phyloP scores from a whole-genome alignment of 37 sponge, comb jelly and placozoan species.

The Amphimedon queenslandica region DNA sequence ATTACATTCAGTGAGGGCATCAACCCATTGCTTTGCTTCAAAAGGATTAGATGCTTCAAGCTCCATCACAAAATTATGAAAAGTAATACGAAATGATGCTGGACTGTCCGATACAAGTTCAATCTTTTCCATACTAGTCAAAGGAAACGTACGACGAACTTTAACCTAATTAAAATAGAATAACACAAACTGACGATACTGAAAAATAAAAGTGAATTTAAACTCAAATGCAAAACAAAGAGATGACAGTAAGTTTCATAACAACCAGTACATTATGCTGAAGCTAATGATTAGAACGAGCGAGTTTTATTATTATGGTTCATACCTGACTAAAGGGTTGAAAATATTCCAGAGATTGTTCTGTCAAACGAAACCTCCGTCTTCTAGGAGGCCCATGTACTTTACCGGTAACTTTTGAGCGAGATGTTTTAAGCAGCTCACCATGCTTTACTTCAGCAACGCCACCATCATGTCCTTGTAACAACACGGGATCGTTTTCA shows the following conservation, averaged over 20 bases:
- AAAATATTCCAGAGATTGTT: conserved; percentile 45
- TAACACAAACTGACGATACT: too few relatives aligned
- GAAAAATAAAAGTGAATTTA: too few relatives aligned
- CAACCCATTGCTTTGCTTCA: conserved; percentile 50
- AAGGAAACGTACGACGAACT: conserved; percentile 40
- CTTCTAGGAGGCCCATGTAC: conserved; percentile 22
- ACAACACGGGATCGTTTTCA: too few relatives aligned
- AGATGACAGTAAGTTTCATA: too few relatives aligned
- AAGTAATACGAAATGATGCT: background rate
- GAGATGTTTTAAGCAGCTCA: conserved; percentile 31
- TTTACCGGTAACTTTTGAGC: background rate
- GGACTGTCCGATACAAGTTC: conserved; percentile 17
- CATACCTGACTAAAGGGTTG: conserved; percentile 52
- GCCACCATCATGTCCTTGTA: too few relatives aligned
- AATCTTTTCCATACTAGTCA: conserved; percentile 43
- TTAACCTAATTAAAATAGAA: conserved; percentile 45
- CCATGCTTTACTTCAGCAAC: conserved; percentile 20
- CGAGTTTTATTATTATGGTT: too few relatives aligned
- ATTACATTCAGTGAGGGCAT: conserved; percentile 26
- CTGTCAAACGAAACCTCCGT: conserved; percentile 39
- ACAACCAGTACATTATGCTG: background rate
- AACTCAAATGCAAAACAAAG: too few relatives aligned
- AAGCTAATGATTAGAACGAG: too few relatives aligned
- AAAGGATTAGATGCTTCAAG: conserved; percentile 20
- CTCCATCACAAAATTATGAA: conserved; percentile 5